A percentile compares a stretch with the other conserved stretches of the same genome.
Conservation (phyloP, 2,797 vertebrate species). For the Lates japonicus region DNA sequence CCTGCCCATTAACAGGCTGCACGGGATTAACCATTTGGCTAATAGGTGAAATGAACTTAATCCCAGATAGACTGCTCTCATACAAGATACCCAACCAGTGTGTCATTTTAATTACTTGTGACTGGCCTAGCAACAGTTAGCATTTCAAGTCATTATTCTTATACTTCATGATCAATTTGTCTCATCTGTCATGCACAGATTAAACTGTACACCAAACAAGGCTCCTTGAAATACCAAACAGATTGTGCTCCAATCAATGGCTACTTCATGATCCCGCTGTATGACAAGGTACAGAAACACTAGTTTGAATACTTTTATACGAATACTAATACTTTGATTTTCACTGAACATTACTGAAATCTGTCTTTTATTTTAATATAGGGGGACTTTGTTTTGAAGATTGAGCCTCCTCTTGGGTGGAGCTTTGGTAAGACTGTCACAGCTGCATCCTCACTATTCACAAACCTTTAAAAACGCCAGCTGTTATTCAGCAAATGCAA, state of each 20-base stretch:
- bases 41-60: conserved; percentile 41
- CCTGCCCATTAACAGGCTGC: conserved; percentile 54
- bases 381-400: conserved; percentile 99
- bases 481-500: neutral
- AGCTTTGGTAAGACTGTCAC: conserved; percentile 92
- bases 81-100: neutral
- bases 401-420: conserved; percentile 98
- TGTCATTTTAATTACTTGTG: too few species aligned
- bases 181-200: conserved; percentile 85
- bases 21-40: conserved; percentile 64
- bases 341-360: neutral
- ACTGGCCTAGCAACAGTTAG: too few species aligned
- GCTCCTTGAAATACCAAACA: conserved; percentile 98
- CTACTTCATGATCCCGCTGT: conserved; percentile 99
- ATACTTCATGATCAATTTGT: neutral
- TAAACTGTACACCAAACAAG: conserved; percentile 97
- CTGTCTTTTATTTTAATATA: conserved; percentile 59
- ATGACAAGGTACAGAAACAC: conserved; percentile 92
- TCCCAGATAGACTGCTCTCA: neutral
- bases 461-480: neutral
- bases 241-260: conserved; percentile 99
- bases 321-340: neutral
- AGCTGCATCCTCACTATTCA: neutral
- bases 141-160: too few species aligned
- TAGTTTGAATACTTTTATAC: neutral